phyloP scores from a whole-genome alignment of 2,113 vertebrate species.

The Ibidorhyncha struthersii region DNA sequence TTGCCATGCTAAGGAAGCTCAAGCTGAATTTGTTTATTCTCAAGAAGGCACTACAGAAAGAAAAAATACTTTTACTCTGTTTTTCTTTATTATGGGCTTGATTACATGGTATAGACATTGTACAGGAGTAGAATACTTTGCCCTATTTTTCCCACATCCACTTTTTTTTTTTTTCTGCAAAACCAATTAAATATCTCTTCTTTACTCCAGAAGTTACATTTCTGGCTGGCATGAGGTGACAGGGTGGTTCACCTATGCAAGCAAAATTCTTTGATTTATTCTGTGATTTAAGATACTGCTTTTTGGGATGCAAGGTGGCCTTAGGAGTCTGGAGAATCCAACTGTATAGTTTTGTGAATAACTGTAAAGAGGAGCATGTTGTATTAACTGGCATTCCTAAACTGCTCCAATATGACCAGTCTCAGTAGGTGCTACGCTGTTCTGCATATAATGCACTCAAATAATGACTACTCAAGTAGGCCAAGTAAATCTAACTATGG shows the following conservation, averaged over 20 bases:
- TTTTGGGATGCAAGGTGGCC: not conserved
- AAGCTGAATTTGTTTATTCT: not conserved
- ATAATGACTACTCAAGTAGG: not conserved
- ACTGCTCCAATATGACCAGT: not conserved
- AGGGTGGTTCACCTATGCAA: not conserved
- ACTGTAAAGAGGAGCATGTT: not conserved
- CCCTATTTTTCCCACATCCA: not conserved
- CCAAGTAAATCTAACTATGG: not conserved
- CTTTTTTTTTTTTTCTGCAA: not conserved
- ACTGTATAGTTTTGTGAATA: not conserved
- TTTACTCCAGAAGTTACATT: not conserved
- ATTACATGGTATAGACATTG: not conserved
- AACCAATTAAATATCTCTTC: not conserved
- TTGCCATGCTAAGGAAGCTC: not conserved
- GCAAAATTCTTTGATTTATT: not conserved
- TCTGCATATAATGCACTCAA: not conserved
- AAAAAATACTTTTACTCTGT: not conserved
- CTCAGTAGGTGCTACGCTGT: not conserved
- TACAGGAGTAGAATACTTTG: not conserved
- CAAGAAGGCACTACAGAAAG: not conserved
- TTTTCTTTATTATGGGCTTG: not conserved
- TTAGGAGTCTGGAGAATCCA: not conserved
- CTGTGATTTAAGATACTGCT: not conserved
- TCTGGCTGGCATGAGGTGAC: not conserved
- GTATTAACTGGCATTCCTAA: not conserved